Percentiles rank a stretch among this genome's conserved stretches.
These are phyloP conservation scores for Eulimnadia texana DNA, from an alignment of 1,140 invertebrate genomes.

Conservation along the genomic window DNA sequence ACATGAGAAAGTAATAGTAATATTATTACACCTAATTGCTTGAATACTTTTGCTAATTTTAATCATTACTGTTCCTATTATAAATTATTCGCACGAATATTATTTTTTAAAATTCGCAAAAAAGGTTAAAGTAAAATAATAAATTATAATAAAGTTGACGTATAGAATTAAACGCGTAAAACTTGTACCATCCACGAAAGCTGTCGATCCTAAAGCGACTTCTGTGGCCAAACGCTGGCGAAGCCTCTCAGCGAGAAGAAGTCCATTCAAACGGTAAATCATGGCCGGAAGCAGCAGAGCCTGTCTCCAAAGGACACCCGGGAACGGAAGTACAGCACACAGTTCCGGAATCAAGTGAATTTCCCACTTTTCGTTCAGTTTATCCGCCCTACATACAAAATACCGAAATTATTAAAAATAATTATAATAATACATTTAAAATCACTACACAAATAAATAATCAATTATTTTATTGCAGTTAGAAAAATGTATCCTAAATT, in stretches of 20 bases:
- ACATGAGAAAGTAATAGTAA: too few species aligned
- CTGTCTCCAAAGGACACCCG: constrained; percentile 90
- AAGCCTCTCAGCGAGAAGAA: constrained; percentile 87
- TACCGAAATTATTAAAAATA: too few species aligned
- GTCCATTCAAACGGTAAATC: constrained; percentile 80
- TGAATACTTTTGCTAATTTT: too few species aligned
- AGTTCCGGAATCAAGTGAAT: constrained; percentile 73
- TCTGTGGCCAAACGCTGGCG: constrained; percentile 28
- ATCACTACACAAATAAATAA: too few species aligned
- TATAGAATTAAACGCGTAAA: not conserved
- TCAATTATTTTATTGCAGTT: too few species aligned
- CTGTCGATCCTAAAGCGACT: not conserved
- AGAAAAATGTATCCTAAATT: too few species aligned
- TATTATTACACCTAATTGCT: too few species aligned
- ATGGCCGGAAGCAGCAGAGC: constrained; percentile 92
- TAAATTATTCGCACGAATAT: too few species aligned
- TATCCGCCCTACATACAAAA: constrained; percentile 45
- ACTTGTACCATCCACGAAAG: not conserved
- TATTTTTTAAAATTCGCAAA: too few species aligned
- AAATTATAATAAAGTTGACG: not conserved
- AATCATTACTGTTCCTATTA: too few species aligned
- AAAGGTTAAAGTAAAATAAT: too few species aligned
- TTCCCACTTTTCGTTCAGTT: not conserved
- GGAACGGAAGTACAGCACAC: constrained; percentile 88
- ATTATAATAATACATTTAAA: too few species aligned